phyloP scores from a whole-genome alignment of 2,888 invertebrate genomes.

The Andricus quercusramuli region DNA sequence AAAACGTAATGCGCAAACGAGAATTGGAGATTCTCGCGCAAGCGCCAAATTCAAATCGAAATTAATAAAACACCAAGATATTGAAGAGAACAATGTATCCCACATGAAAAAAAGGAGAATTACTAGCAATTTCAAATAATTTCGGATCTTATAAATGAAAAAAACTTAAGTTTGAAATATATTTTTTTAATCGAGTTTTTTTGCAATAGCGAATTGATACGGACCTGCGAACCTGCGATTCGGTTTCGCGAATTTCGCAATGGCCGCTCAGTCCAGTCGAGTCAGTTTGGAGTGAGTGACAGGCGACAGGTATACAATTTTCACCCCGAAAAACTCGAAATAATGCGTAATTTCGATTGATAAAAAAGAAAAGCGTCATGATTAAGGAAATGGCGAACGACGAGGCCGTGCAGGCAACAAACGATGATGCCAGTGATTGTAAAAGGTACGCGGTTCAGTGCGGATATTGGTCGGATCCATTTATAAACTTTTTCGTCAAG shows the following conservation, averaged over 20 bases:
- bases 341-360: constrained; percentile 37
- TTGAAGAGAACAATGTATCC: not conserved
- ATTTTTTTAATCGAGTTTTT: not conserved
- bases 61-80: not conserved
- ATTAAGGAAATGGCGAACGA: constrained; percentile 82
- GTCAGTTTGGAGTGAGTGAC: not conserved
- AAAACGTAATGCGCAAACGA: no score
- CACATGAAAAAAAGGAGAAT: not conserved
- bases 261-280: not conserved
- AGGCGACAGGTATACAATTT: constrained; percentile 10
- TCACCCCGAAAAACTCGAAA: not conserved
- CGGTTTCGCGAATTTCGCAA: constrained; percentile 16
- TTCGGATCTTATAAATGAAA: not conserved
- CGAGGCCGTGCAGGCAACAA: constrained; percentile 97
- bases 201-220: not conserved
- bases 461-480: constrained; percentile 98
- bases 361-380: constrained; percentile 58
- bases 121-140: not conserved
- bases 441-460: constrained; percentile 96
- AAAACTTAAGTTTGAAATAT: not conserved
- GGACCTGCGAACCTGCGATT: constrained; percentile 16
- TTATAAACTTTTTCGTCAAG: constrained; percentile 89
- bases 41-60: not conserved
- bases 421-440: constrained; percentile 98
- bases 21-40: no score